A percentile compares a stretch with the other conserved stretches of the same genome.
Evolutionary conservation across 2,888 invertebrate genomes (phyloP).

Genomic region (Drosophila emarginata): DNA sequence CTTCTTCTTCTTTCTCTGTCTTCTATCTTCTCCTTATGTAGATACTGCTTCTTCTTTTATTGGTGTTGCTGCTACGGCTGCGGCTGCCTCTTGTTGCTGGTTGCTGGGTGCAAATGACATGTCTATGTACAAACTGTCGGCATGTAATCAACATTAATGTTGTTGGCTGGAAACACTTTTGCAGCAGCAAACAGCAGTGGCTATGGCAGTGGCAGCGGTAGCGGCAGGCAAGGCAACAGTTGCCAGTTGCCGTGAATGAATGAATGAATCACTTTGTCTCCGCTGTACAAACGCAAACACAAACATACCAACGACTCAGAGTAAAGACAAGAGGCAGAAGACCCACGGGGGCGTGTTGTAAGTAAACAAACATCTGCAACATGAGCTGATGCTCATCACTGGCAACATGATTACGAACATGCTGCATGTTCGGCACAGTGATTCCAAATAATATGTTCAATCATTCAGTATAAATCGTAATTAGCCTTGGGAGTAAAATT

Average conservation of each 20-base stretch:
- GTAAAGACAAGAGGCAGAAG: background rate
- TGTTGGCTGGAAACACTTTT: slow-evolving; percentile 41
- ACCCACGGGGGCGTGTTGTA: background rate
- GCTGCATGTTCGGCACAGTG: slow-evolving; percentile 44
- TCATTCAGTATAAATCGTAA: background rate
- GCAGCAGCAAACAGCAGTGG: slow-evolving; percentile 19
- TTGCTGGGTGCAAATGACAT: slow-evolving; percentile 58
- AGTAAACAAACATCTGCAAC: slow-evolving; percentile 45
- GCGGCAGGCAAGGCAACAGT: slow-evolving; percentile 22
- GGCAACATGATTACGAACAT: slow-evolving; percentile 69
- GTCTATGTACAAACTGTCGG: slow-evolving; percentile 59
- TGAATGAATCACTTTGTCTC: slow-evolving; percentile 48
- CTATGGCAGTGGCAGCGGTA: slow-evolving; percentile 32
- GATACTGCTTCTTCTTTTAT: slow-evolving; percentile 15
- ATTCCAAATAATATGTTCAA: background rate
- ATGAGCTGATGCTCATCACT: slow-evolving; percentile 62
- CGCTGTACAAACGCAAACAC: slow-evolving; percentile 33
- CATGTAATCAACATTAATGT: slow-evolving; percentile 65
- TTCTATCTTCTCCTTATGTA: slow-evolving; percentile 1
- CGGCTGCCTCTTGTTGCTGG: slow-evolving; percentile 29
- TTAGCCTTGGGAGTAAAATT: background rate
- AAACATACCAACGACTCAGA: slow-evolving; percentile 17
- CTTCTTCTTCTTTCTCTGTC: background rate
- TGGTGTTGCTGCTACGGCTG: slow-evolving; percentile 21
- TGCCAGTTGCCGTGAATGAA: slow-evolving; percentile 30